Evolutionary conservation across 2,888 invertebrate species (phyloP), one percentile per base, ranked within the genome.

Genomic region (Nasonia oneida): DNA sequence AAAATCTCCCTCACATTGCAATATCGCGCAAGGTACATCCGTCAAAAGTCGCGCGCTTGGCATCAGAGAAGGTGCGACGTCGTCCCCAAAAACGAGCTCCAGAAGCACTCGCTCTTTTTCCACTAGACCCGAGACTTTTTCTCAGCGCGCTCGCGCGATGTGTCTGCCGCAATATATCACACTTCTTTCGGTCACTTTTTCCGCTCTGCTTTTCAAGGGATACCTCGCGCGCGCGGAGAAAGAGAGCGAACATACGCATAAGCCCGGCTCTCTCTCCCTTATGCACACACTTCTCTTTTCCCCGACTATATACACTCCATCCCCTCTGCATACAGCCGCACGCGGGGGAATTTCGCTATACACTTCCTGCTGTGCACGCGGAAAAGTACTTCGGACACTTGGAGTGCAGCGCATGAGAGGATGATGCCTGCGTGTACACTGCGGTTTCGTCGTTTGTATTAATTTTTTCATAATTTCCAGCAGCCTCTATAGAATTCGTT

Each of bases 301-400:
- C 33, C 14, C 33, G 33, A 67, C 67, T 67, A 29, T 23, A 23
- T 23, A n/a, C 1, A 64, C 64, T 23, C 64, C 67, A 67, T 67
- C 67, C 33, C 33, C 67, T 67, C 67, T 67, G 67, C 67, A 67
- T 67, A 67, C 67, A 67, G 10, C 14, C 42, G 15, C 73, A 10
- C 71, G 10, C 42, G 1, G 14, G 67, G 73, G 73, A 73, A 73
- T 42, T 73, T 39, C 73, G 8, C 57, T 61, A 42, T 42, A 23
- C 5, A 29, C 57, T 50, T 37, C 61, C 37, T 57, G 18, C 37
- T 57, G 18, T 75, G 53, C 57, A 76, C 61, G 76, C 76, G 76
- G 61, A 61, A 82, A 82, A 82, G 75, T 82, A 82, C 75, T 75
- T 67, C 50, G 67, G 81, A 82, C 81, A 82, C 75, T 82, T 82